A percentile compares a stretch with the other conserved stretches of the same genome.
Conservation (phyloP, 2,113 vertebrate genomes). For the Microcebus jonahi region DNA sequence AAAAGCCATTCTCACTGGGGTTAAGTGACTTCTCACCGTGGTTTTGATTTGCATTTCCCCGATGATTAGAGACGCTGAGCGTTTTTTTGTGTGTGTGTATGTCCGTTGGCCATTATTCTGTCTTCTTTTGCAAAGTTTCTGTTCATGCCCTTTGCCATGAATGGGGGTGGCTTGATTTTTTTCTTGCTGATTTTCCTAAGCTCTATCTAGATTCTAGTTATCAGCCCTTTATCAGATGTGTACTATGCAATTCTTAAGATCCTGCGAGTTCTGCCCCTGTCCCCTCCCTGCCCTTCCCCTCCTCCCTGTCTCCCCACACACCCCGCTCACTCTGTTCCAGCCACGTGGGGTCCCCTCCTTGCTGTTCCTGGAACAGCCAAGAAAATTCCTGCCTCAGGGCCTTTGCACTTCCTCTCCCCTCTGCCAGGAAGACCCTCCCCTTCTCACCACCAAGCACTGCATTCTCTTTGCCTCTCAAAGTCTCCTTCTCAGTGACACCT, state of each 20-base stretch:
- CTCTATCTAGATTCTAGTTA: too few relatives aligned
- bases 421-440: not conserved
- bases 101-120: too few relatives aligned
- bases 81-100: too few relatives aligned
- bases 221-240: too few relatives aligned
- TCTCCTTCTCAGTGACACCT: not conserved
- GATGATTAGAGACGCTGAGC: too few relatives aligned
- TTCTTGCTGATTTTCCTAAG: too few relatives aligned
- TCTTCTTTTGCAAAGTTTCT: too few relatives aligned
- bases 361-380: not conserved
- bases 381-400: not conserved
- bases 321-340: not conserved
- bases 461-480: not conserved
- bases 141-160: too few relatives aligned
- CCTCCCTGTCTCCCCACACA: fast-evolving
- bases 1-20: too few relatives aligned
- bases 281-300: not conserved
- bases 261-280: not conserved
- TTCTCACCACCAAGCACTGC: not conserved
- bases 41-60: too few relatives aligned
- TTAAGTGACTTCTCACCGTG: too few relatives aligned
- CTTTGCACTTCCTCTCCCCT: not conserved
- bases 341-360: not conserved
- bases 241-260: not conserved
- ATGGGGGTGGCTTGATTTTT: too few relatives aligned